Evolutionary conservation across 2,797 vertebrate genomes (phyloP), one percentile per base, ranked within the genome.

Genomic region (Lophius americanus): DNA sequence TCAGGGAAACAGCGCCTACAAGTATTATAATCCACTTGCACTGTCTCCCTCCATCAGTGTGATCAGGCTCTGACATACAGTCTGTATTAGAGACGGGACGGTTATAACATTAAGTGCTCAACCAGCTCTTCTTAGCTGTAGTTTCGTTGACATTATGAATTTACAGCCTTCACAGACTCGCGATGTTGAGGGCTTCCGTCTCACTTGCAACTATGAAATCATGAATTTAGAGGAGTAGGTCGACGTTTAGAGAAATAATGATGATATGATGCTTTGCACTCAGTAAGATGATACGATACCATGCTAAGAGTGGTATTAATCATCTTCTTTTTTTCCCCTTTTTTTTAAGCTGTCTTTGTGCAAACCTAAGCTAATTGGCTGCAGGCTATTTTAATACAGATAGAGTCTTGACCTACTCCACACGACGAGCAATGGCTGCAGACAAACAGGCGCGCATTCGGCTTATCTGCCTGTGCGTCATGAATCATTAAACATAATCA

Each of bases 21-120:
- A 82, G 81, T 73, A 79, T 83, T 73, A 83, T 88, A 90, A 91
- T 89, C 87, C 78, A 58, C 64, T 52, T 9, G 7, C 68, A 74
- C 77, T 77, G 81, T 86, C 88, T 76, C 76, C 69, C 73, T 75
- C 75, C 81, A 86, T 89, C 86, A 88, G 65, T n/a, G 37, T 72
- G 68, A 89, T 78, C 73, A 11, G 59, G 49, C 75, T 69, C 36
- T 64, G 76, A 86, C 82, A 64, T 33, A 14, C 37, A 75, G 67
- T 76, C 64, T 70, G 62, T 59, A 76, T 74, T 58, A 72, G 46
- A n/a, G 64, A 51, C 48, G 51, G 48, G 35, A 58, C 38, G 54
- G 54, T 51, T 63, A 70, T 7, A 52, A 68, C 50, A 42, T 55
- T 48, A 73, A 69, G 52, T 56, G 58, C 53, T 75, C 79, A 83